A percentile compares a stretch with the other conserved stretches of the same genome.
phyloP scores from a whole-genome alignment of 2,113 vertebrate genomes.

The Alosa alosa region DNA sequence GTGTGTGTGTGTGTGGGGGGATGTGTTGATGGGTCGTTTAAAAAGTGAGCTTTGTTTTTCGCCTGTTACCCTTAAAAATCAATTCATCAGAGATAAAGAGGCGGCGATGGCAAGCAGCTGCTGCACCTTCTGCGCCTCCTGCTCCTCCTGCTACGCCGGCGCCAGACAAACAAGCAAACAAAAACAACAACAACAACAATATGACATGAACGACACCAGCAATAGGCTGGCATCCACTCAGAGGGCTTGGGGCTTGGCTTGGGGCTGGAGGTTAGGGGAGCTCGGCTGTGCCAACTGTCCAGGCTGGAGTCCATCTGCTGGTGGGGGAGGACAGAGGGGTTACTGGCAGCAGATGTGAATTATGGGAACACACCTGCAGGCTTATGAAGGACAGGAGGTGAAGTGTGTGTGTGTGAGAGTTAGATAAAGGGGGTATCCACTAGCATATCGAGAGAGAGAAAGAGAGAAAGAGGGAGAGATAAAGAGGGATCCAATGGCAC shows the following conservation, averaged over 20 bases:
- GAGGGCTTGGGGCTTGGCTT: not conserved
- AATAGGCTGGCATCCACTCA: not conserved
- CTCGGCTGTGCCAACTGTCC: slow-evolving; percentile 9
- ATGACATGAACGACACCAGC: not conserved
- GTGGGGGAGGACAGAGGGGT: slow-evolving; percentile 24
- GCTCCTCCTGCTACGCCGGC: not conserved
- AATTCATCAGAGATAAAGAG: slow-evolving; percentile 31
- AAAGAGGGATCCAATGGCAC: not conserved
- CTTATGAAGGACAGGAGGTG: slow-evolving; percentile 21
- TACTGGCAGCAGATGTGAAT: slow-evolving; percentile 37
- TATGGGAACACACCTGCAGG: slow-evolving; percentile 31
- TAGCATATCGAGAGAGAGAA: not conserved
- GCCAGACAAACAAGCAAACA: slow-evolving; percentile 22
- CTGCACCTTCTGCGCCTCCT: not conserved
- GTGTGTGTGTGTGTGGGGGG: not conserved
- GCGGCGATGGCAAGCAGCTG: slow-evolving; percentile 23
- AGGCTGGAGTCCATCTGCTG: slow-evolving; percentile 34
- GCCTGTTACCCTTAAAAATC: slow-evolving; percentile 25
- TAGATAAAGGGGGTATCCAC: not conserved
- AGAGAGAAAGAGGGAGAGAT: not conserved
- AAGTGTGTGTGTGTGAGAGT: not conserved
- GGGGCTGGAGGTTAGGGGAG: slow-evolving; percentile 18
- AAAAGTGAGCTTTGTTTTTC: slow-evolving; percentile 27
- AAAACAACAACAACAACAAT: slow-evolving; percentile 20
- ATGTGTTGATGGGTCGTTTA: not conserved